These are phyloP conservation scores for Podarcis cretensis DNA, from an alignment of 2,113 vertebrate species.

Conservation along the genomic window DNA sequence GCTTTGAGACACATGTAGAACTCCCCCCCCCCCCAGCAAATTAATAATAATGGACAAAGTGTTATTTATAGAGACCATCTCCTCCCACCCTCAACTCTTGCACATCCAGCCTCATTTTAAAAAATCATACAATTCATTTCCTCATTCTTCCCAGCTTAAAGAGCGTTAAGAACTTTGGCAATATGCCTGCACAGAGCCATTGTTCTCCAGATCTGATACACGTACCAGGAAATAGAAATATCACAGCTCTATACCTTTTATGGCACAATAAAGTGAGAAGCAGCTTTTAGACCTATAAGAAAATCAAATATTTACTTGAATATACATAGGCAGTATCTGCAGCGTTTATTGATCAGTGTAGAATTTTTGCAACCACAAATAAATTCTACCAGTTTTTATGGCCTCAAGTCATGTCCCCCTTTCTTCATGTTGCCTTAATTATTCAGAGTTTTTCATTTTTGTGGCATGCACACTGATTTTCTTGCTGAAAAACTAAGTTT, in stretches of 20 bases:
- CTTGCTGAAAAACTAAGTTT: not conserved
- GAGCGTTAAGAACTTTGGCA: not conserved
- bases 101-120: no score
- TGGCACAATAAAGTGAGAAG: not conserved
- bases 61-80: not conserved
- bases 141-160: not conserved
- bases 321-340: not conserved
- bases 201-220: not conserved
- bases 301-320: not conserved
- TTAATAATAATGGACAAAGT: not conserved
- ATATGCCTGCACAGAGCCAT: not conserved
- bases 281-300: not conserved
- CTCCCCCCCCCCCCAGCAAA: not conserved
- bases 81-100: not conserved
- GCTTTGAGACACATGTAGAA: not conserved
- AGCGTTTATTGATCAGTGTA: not conserved
- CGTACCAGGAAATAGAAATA: not conserved
- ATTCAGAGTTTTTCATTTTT: not conserved
- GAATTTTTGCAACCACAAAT: not conserved
- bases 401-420: not conserved
- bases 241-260: not conserved
- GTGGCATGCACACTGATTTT: not conserved
- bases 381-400: not conserved
- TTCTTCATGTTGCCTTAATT: not conserved
- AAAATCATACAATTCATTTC: not conserved